Evolutionary conservation across 1,140 invertebrate genomes (phyloP).

Genomic region (Phenacoccus solenopsis): DNA sequence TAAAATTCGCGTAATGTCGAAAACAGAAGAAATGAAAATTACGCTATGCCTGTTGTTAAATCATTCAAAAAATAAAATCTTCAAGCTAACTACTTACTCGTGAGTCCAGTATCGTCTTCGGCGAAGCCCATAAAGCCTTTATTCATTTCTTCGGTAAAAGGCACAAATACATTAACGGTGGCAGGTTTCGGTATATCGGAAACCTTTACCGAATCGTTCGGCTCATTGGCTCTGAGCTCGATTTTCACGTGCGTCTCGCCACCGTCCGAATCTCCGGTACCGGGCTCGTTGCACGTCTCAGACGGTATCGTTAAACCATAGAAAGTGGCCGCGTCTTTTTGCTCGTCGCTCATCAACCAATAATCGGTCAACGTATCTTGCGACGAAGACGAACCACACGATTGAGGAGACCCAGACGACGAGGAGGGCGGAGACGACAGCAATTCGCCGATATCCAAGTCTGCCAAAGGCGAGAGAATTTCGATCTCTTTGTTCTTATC

Average conservation of each 20-base stretch:
- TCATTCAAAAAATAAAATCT: background rate
- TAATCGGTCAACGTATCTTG: background rate
- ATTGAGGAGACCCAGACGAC: too few relatives aligned
- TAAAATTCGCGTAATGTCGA: background rate
- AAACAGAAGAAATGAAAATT: background rate
- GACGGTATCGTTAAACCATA: constrained; percentile 18
- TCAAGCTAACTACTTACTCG: constrained; percentile 49
- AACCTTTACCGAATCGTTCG: background rate
- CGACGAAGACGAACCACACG: background rate
- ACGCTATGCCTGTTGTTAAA: too few relatives aligned
- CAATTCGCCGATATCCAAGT: background rate
- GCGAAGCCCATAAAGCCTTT: constrained; percentile 79
- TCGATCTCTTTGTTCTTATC: too few relatives aligned
- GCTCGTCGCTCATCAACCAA: background rate
- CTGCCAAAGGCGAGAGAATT: too few relatives aligned
- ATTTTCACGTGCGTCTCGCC: background rate
- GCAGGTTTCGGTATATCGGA: constrained; percentile 43
- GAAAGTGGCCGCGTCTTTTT: background rate
- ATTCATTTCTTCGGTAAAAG: constrained; percentile 82
- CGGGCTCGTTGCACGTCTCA: constrained; percentile 9
- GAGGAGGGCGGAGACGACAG: background rate
- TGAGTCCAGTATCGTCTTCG: constrained; percentile 67
- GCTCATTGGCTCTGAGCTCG: background rate
- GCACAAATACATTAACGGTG: constrained; percentile 65
- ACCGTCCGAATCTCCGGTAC: background rate